Evolutionary conservation across 92 coral and sea anemone genomes (phyloP).

Genomic region (Galaxea fascicularis): DNA sequence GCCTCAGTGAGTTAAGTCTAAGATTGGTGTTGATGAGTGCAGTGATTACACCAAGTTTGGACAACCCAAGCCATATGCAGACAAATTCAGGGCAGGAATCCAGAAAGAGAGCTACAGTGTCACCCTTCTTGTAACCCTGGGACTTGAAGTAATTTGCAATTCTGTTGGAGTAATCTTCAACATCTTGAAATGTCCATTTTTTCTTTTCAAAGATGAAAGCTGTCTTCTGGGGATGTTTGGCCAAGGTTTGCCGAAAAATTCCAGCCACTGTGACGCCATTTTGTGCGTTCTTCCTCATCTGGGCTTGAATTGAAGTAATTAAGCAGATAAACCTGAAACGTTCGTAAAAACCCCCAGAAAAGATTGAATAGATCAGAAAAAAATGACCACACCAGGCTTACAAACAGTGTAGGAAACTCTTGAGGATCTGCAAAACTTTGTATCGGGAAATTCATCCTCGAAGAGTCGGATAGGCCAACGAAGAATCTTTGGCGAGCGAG

Average conservation of each 20-base stretch:
- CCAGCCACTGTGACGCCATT: conserved; percentile 69
- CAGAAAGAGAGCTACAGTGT: conserved; percentile 86
- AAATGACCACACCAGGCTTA: conserved; percentile 21
- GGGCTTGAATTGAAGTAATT: background rate
- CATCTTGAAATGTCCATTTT: conserved; percentile 93
- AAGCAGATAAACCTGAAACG: background rate
- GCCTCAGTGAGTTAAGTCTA: conserved; percentile 78
- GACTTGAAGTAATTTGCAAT: conserved; percentile 91
- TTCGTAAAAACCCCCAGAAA: too few species aligned
- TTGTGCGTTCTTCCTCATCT: background rate
- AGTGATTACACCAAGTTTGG: conserved; percentile 89
- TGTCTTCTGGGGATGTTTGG: conserved; percentile 78
- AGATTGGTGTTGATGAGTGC: conserved; percentile 88
- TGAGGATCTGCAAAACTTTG: too few species aligned
- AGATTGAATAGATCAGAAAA: background rate
- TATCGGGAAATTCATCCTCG: too few species aligned
- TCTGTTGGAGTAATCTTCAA: conserved; percentile 85
- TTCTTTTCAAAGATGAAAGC: conserved; percentile 90
- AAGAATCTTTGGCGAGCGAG: too few species aligned
- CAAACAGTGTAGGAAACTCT: too few species aligned
- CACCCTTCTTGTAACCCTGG: conserved; percentile 88
- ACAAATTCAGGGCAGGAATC: conserved; percentile 92
- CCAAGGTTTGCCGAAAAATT: conserved; percentile 62
- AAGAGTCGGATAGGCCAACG: too few species aligned
- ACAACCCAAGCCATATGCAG: conserved; percentile 91